Conservation (phyloP, 2,113 vertebrate species). For the Myotis brandtii region DNA sequence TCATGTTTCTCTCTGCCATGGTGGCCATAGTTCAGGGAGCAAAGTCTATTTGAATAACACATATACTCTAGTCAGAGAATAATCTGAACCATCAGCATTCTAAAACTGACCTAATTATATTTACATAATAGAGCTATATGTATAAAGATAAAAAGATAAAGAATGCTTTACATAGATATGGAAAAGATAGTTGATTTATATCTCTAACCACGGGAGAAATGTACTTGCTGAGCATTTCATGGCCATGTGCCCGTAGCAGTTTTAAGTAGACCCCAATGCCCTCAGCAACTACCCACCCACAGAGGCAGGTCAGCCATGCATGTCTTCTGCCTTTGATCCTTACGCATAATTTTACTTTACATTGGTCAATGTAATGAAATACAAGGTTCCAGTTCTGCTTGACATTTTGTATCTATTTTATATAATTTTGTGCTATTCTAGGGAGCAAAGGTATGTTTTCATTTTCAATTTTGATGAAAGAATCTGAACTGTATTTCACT, state of each 20-base stretch:
- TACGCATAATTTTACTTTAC: background rate
- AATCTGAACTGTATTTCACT: background rate
- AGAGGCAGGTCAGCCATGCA: background rate
- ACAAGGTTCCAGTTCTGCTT: conserved; percentile 42
- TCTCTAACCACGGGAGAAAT: background rate
- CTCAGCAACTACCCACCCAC: background rate
- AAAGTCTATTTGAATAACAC: background rate
- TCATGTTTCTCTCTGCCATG: background rate
- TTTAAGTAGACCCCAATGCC: background rate
- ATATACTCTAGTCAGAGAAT: background rate
- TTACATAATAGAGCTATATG: background rate
- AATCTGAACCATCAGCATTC: background rate
- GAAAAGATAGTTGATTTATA: background rate
- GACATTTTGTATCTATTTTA: conserved; percentile 39
- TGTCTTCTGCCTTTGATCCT: background rate
- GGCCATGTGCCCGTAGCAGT: background rate
- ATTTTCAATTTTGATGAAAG: conserved; percentile 6
- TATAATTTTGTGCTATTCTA: conserved; percentile 18
- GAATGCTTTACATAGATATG: background rate
- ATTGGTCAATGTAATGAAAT: background rate
- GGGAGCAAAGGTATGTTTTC: conserved; percentile 9
- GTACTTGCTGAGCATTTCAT: background rate
- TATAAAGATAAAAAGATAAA: conserved; percentile 6
- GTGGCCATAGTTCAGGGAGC: background rate
- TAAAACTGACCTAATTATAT: background rate